A percentile compares a stretch with the other conserved stretches of the same genome.
These are phyloP conservation scores for Metridium senile DNA, from an alignment of 92 coral and sea anemone genomes.

Conservation along the genomic window DNA sequence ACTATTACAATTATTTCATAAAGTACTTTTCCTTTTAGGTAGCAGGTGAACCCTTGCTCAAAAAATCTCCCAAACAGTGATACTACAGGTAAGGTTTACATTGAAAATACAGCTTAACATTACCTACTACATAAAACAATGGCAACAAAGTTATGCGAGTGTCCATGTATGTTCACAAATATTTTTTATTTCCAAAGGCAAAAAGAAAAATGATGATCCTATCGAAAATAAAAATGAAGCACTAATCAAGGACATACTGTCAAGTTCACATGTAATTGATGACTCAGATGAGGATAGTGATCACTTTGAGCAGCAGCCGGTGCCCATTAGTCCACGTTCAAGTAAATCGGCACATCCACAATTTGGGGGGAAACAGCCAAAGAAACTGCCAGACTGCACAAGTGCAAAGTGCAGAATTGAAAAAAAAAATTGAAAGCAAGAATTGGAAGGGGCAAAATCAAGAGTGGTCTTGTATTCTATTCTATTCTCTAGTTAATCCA, in stretches of 20 bases:
- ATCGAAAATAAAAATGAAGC: neutral
- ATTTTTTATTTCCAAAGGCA: no score
- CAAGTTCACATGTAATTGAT: neutral
- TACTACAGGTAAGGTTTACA: no score
- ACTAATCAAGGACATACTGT: neutral
- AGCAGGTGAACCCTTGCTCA: no score
- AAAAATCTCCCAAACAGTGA: no score
- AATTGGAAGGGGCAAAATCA: conserved; percentile 9
- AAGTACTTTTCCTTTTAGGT: no score
- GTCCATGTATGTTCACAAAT: no score
- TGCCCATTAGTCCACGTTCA: neutral
- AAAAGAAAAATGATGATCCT: neutral
- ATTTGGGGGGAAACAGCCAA: conserved; percentile 56
- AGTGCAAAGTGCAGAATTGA: conserved; percentile 38
- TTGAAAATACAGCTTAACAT: no score
- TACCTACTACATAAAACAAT: no score
- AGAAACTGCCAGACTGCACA: conserved; percentile 38
- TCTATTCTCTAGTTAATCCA: no score
- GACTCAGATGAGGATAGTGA: neutral
- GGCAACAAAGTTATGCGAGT: no score
- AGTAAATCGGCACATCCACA: conserved; percentile 29
- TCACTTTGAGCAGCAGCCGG: neutral
- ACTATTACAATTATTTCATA: no score
- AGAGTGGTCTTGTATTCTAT: no score
- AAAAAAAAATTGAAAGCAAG: conserved; percentile 11